phyloP scores from a whole-genome alignment of 2,888 invertebrate genomes.

The Nomada hirtipes region DNA sequence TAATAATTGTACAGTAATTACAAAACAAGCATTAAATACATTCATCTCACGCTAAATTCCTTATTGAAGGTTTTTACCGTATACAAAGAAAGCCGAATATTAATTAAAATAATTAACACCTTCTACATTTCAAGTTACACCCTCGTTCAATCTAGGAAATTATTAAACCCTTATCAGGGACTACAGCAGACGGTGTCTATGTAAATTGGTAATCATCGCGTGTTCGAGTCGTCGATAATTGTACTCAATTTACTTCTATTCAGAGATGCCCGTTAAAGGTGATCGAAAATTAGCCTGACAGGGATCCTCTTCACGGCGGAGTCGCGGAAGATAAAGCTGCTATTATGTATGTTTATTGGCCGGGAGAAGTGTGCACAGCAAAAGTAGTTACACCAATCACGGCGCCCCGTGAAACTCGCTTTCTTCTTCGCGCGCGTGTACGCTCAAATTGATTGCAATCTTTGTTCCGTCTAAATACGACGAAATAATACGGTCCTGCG shows the following conservation, averaged over 20 bases:
- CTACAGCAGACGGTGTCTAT: not conserved
- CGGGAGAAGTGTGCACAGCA: slow-evolving; percentile 10
- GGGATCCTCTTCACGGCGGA: slow-evolving; percentile 10
- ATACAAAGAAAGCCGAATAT: too few species aligned
- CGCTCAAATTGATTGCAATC: slow-evolving; percentile 56
- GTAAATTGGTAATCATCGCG: slow-evolving; percentile 14
- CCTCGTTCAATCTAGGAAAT: not conserved
- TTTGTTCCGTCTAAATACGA: slow-evolving; percentile 51
- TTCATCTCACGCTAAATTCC: too few species aligned
- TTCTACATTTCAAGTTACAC: not conserved
- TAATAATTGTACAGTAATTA: too few species aligned
- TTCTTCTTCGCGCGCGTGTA: slow-evolving; percentile 37
- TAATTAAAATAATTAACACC: not conserved
- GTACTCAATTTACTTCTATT: slow-evolving; percentile 11
- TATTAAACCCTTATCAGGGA: not conserved
- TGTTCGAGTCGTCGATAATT: slow-evolving; percentile 5
- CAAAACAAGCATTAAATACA: too few species aligned
- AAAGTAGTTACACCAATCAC: slow-evolving; percentile 45
- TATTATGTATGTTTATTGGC: slow-evolving; percentile 31
- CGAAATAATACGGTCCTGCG: slow-evolving; percentile 51
- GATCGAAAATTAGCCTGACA: not conserved
- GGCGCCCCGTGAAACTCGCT: slow-evolving; percentile 32
- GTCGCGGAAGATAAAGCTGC: slow-evolving; percentile 36
- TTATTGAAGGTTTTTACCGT: too few species aligned
- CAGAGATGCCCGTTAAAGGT: not conserved